A percentile compares a stretch with the other conserved stretches of the same genome.
phyloP scores from a whole-genome alignment of 1,140 invertebrate species.

The Harlomillsia oculata region DNA sequence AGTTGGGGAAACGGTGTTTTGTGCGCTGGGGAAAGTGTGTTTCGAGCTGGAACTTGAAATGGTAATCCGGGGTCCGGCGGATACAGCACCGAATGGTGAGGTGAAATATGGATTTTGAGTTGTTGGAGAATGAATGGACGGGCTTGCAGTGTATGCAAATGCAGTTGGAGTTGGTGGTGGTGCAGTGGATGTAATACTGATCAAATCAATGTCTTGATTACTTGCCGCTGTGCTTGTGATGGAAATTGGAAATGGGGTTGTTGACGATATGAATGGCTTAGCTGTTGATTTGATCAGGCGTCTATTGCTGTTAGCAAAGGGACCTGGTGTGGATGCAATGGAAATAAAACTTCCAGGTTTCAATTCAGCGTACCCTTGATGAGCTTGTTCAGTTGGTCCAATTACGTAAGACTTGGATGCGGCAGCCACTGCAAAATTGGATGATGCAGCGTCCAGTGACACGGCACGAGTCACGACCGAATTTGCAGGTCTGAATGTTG shows the following conservation, averaged over 20 bases:
- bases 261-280: background rate
- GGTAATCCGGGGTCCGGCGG: background rate
- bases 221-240: constrained; percentile 2
- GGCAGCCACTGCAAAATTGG: too few species aligned
- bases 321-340: background rate
- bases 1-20: background rate
- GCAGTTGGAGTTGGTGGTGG: constrained; percentile 11
- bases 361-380: background rate
- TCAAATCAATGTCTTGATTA: too few species aligned
- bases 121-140: constrained; percentile 3
- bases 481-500: background rate
- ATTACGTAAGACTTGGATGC: too few species aligned
- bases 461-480: too few species aligned
- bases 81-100: background rate
- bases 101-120: constrained; percentile 2
- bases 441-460: too few species aligned
- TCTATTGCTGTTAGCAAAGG: background rate
- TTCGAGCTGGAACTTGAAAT: background rate
- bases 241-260: background rate
- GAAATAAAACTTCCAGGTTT: constrained; percentile 8
- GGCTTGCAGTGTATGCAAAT: background rate
- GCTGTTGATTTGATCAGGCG: background rate
- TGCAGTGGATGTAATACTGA: too few species aligned
- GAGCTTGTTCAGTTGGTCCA: too few species aligned
- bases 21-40: background rate